Evolutionary conservation across 2,797 vertebrate genomes (phyloP).

Genomic region (Micromesistius poutassou): DNA sequence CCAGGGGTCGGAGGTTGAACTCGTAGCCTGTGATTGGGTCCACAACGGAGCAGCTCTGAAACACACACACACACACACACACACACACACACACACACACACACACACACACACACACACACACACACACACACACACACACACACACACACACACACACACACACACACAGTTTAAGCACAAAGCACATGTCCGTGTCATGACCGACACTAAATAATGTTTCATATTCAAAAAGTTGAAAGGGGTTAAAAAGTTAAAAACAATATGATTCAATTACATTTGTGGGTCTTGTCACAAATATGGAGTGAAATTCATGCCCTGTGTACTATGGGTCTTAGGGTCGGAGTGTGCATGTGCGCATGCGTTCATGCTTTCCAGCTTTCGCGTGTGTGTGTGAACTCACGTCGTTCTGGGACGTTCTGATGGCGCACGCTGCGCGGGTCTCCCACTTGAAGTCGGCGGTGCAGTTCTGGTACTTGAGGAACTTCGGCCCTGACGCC

Average conservation of each 20-base stretch:
- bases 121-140: slow-evolving; percentile 10
- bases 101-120: not conserved
- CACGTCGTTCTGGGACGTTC: slow-evolving; percentile 74
- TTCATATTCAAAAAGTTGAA: not conserved
- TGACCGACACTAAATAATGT: not conserved
- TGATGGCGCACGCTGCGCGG: slow-evolving; percentile 86
- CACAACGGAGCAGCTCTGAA: slow-evolving; percentile 80
- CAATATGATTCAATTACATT: no score
- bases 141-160: slow-evolving; percentile 2
- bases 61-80: slow-evolving; percentile 1
- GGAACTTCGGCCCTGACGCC: slow-evolving; percentile 79
- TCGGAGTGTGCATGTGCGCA: no score
- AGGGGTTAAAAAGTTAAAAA: no score
- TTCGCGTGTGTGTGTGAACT: slow-evolving; percentile 24
- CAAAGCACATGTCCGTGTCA: not conserved
- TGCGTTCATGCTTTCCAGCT: no score
- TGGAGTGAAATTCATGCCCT: no score
- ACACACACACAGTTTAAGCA: not conserved
- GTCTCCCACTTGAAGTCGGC: slow-evolving; percentile 89
- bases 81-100: slow-evolving; percentile 10
- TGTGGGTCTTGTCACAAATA: no score
- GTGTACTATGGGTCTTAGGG: no score
- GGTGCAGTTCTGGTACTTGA: slow-evolving; percentile 82
- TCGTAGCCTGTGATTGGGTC: slow-evolving; percentile 87
- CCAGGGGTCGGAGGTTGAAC: slow-evolving; percentile 82